Base-by-base conservation (phyloP, 2,888 invertebrate genomes). In the Drosophila anomelani region DNA sequence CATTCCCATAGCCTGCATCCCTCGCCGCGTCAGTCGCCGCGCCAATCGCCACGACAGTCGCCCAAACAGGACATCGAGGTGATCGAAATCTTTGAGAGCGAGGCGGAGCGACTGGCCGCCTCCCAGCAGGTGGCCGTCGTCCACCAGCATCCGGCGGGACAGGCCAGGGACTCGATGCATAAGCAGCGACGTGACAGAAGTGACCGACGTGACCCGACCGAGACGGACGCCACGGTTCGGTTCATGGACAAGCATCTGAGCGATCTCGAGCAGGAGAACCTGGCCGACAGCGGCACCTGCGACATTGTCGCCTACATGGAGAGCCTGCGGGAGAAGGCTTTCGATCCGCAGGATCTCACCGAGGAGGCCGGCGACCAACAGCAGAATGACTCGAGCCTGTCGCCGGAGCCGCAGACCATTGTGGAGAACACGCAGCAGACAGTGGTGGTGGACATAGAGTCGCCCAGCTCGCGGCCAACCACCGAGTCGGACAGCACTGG, bases 291-390 rank as follows among this genome's bases (percentile, higher is more conserved):
- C 9, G 90, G 89, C 26, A 92, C 92, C 13, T 92, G 91, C 71
- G 92, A 93, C 79, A 93, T 93, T 62, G 93, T 89, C 39, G 90
- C 91, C 57, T 93, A 93, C 53, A 93, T 93, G 93, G 93, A 92
- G 43, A 92, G 92, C 68, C 80, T 93, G 13, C 91, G 92, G 17
- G 92, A 93, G 67, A 92, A 92, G 69, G 85, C 92, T 17, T 84
- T 92, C 12, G 92, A 93, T 75, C 88, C 90, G 0, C 83, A 90
- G 38, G 91, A 92, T 29, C 51, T 76, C 1, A 79, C 80, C 34
- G 85, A 84, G 47, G 88, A 90, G 39, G 76, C 81, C 0, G 84
- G 80, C 0, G 91, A 91, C 77, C 91, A 91, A 64, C 91, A 92
- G 74, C 92, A 92, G 58, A 91, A 91, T 32, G 92, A 92, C 62